Percentiles rank a stretch among this genome's conserved stretches.
Evolutionary conservation across 2,113 vertebrate genomes (phyloP).

Genomic region (Athene noctua): DNA sequence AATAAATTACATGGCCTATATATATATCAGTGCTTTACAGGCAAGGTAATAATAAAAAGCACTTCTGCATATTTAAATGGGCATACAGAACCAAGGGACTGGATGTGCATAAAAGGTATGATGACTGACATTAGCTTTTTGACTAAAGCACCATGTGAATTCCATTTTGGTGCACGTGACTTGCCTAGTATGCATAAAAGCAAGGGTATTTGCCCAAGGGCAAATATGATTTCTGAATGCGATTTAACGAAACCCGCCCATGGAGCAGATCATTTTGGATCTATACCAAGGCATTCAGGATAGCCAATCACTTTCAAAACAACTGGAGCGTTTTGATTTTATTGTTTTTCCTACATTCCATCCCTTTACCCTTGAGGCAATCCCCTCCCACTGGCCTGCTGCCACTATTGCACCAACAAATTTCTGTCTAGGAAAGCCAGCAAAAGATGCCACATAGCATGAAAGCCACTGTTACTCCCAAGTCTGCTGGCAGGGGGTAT

Average conservation of each 20-base stretch:
- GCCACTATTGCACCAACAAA: slow-evolving; percentile 42
- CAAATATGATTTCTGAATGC: slow-evolving; percentile 69
- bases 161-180: not conserved
- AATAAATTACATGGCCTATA: slow-evolving; percentile 2
- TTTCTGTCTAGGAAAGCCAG: slow-evolving; percentile 68
- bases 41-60: slow-evolving; percentile 39
- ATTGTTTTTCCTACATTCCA: slow-evolving; percentile 70
- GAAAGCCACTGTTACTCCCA: slow-evolving; percentile 57
- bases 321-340: slow-evolving; percentile 64
- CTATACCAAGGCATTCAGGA: slow-evolving; percentile 49
- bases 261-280: slow-evolving; percentile 45
- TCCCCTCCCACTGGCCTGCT: slow-evolving; percentile 63
- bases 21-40: not conserved
- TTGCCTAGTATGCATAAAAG: slow-evolving; percentile 37
- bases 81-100: slow-evolving; percentile 48
- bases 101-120: slow-evolving; percentile 47
- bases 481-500: slow-evolving; percentile 67
- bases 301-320: slow-evolving; percentile 65
- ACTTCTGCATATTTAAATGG: slow-evolving; percentile 51
- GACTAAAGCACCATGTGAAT: slow-evolving; percentile 38
- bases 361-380: slow-evolving; percentile 74
- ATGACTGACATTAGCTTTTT: slow-evolving; percentile 59
- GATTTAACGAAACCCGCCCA: slow-evolving; percentile 65
- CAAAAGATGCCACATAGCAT: slow-evolving; percentile 25
- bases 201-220: slow-evolving; percentile 62